Base-by-base conservation (phyloP, 2,888 invertebrate genomes). In the Poecilus cupreus region DNA sequence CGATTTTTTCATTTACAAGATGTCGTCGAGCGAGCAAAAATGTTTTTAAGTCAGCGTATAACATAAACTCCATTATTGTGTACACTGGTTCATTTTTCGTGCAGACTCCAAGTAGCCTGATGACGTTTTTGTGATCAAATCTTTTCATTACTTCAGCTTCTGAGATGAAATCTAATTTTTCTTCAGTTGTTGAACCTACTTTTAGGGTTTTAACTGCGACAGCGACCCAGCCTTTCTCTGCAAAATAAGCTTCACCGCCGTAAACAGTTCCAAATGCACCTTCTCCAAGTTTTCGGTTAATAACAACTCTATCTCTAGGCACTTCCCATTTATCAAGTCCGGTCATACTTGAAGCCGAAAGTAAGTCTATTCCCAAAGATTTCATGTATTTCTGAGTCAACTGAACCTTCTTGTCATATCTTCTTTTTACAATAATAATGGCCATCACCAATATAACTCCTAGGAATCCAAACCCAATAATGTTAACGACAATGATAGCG, bases 101-200 rank as follows among this genome's bases (percentile, higher is more conserved):
- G 85, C 96, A 96, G 10, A 98, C 97, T 0, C 95, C 97, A 18
- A 97, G 89, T 32, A 98, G 90, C 84, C 94, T 93, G 11, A 98
- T 94, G 78, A 98, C 94, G 88, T 98, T 97, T 86, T 94, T 94
- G 88, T 98, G 97, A 80, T 96, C 95, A 88, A 98, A 97, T 64
- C 96, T 92, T 87, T 97, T 97, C 97, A 98, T 98, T 20, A 96
- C 94, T 88, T 97, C 97, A 0, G 97, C 97, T 88, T 98, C 98
- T 75, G 96, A 95, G 46, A 98, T 90, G 86, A 98, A 98, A 88
- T 98, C 97, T 20, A 97, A 90, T 87, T 97, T 97, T 87, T 96
- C 96, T 84, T 97, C 97, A 1, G 94, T 93, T 6, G 92, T 92
- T 0, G 96, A 95, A 2, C 96, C 96, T 43, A 94, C 91, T 89